Evolutionary conservation across 2,888 invertebrate genomes (phyloP), one percentile per base, ranked within the genome.

Genomic region (Scaptodrosophila latifasciaeformis): DNA sequence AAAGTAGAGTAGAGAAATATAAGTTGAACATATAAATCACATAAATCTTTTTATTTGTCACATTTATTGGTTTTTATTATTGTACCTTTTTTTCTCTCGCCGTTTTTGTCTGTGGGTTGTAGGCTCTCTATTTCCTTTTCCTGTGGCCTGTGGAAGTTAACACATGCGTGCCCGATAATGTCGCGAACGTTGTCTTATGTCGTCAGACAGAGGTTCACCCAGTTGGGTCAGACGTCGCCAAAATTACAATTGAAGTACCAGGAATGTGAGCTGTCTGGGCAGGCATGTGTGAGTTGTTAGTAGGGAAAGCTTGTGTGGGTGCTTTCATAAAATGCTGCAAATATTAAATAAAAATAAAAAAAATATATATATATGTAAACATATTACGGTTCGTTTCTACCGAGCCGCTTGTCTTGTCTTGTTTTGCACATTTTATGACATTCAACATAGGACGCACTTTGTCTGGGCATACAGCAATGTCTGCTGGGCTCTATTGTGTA

Each of bases 11-110:
- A 54, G 37, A 50, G 49, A 7, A 66, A 63, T 63, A 59, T 52
- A 67, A 64, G 69, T 74, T 64, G 53, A 30, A 9, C 19, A 66
- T 60, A 74, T 59, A 66, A 66, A 66, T 68, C 66, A 56, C 71
- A 76, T 76, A 80, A 76, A 76, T 76, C 81, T 80, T 76, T 80
- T 76, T 80, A 80, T 76, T 76, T 76, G 81, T 76, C 81, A 74
- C 66, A 80, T 76, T 76, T 76, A 76, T 76, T 80, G 71, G 75
- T 63, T 80, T 77, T 79, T 74, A 74, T 74, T 79, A 79, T 76
- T 76, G 76, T 74, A 74, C 77, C 77, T 74, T 71, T 71, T 79
- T 56, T 31, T 35, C 15, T 42, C 24, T 37, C 34, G 39, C 15
- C 9, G 10, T n/a, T 2, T 27, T 31, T 4, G 42, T 29, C 18